Conservation (phyloP, 1,140 invertebrate species). For the Brachionus manjavacas region DNA sequence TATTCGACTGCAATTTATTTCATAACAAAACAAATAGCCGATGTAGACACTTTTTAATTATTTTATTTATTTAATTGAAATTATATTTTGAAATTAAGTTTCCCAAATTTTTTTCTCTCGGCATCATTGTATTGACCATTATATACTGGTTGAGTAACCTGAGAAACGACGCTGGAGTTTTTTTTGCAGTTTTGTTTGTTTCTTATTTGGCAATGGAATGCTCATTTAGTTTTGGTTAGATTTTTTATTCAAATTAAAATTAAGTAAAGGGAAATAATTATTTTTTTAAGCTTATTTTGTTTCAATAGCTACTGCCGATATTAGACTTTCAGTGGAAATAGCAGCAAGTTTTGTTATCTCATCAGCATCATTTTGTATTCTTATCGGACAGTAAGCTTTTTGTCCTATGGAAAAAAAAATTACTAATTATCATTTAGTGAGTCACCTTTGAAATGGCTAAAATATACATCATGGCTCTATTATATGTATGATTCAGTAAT, state of each 20-base stretch:
- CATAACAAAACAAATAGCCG: conserved; percentile 47
- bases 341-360: conserved; percentile 61
- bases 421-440: neutral
- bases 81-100: conserved; percentile 61
- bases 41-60: neutral
- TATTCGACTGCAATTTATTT: conserved; percentile 72
- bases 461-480: conserved; percentile 40
- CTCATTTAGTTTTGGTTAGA: neutral
- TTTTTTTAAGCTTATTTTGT: conserved; percentile 56
- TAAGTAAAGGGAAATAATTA: conserved; percentile 51
- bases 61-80: neutral
- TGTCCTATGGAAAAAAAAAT: neutral
- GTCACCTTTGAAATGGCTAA: neutral
- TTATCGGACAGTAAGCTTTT: neutral
- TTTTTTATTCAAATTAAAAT: neutral
- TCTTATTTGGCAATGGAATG: neutral
- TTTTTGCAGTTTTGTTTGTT: neutral
- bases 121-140: conserved; percentile 58
- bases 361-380: conserved; percentile 66
- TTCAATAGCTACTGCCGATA: conserved; percentile 63
- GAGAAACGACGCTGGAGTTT: conserved; percentile 58
- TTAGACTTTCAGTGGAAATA: neutral
- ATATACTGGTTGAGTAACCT: conserved; percentile 78
- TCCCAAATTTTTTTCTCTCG: conserved; percentile 53
- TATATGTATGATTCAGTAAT: neutral